Conservation (phyloP, 2,888 invertebrate genomes). For the Cheiracanthium punctorium region DNA sequence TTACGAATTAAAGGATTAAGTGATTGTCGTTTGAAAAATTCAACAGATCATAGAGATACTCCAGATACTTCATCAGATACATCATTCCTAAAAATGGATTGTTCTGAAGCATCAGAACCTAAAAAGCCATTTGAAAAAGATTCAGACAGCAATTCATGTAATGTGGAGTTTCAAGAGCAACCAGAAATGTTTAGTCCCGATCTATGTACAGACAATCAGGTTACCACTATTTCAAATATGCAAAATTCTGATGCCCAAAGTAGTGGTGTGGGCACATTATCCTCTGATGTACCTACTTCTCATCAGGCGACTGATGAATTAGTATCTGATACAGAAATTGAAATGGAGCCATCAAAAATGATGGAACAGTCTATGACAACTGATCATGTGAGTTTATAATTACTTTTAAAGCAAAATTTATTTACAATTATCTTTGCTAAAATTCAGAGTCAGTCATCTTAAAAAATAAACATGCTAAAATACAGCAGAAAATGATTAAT, state of each 20-base stretch:
- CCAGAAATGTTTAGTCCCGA: neutral
- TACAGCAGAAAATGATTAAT: too few relatives aligned
- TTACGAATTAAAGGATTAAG: constrained; percentile 87
- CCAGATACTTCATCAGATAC: neutral
- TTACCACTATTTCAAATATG: neutral
- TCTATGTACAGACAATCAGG: neutral
- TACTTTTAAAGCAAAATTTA: too few relatives aligned
- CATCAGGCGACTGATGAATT: neutral
- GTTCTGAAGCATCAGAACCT: neutral
- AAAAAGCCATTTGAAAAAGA: constrained; percentile 1
- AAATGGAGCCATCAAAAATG: constrained; percentile 57
- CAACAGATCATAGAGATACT: neutral
- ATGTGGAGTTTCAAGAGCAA: neutral
- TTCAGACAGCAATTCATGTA: constrained; percentile 1
- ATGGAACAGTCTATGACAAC: constrained; percentile 69
- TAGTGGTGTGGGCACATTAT: neutral
- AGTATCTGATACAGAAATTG: constrained; percentile 33
- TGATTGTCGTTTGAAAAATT: neutral
- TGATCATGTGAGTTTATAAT: constrained; percentile 53
- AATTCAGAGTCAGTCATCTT: too few relatives aligned
- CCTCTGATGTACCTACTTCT: neutral
- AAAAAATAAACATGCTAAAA: too few relatives aligned
- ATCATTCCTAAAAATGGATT: constrained; percentile 14
- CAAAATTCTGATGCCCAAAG: neutral
- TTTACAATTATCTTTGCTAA: too few relatives aligned